Percentiles rank a stretch among this genome's conserved stretches.
Evolutionary conservation across 2,888 invertebrate species (phyloP).

Genomic region (Phasia obesa): DNA sequence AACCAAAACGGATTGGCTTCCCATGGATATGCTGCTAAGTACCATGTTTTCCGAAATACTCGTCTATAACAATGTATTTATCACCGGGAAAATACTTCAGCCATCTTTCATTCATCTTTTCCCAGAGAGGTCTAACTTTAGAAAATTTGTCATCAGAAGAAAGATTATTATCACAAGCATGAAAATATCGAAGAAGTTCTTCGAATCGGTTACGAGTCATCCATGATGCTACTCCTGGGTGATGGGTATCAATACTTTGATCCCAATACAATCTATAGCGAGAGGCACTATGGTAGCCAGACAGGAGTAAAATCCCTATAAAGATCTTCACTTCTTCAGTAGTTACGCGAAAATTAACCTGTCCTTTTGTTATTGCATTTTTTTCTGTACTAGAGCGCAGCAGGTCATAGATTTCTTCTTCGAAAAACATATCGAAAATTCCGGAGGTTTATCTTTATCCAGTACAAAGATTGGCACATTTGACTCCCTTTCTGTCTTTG

Average conservation of each 20-base stretch:
- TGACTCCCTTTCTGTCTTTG: too few relatives aligned
- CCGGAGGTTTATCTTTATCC: too few relatives aligned
- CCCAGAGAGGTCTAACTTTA: background rate
- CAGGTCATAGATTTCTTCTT: too few relatives aligned
- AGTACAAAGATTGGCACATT: too few relatives aligned
- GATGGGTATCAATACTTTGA: too few relatives aligned
- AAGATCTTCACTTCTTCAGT: too few relatives aligned
- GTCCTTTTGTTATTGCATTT: too few relatives aligned
- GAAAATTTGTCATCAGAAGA: background rate
- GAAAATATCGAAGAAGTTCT: background rate
- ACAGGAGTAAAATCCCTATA: too few relatives aligned
- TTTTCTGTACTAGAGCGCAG: too few relatives aligned
- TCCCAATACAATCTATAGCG: background rate
- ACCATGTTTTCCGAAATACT: background rate
- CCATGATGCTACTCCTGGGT: background rate
- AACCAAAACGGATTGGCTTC: background rate
- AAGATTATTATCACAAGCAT: background rate
- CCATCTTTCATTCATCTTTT: background rate
- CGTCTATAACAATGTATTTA: background rate
- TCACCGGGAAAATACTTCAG: background rate
- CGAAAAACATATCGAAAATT: too few relatives aligned
- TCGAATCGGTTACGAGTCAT: background rate
- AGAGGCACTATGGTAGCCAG: background rate
- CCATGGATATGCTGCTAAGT: too few relatives aligned
- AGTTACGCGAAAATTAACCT: too few relatives aligned